phyloP scores from a whole-genome alignment of 1,140 invertebrate genomes.

The Drosophila truncata region DNA sequence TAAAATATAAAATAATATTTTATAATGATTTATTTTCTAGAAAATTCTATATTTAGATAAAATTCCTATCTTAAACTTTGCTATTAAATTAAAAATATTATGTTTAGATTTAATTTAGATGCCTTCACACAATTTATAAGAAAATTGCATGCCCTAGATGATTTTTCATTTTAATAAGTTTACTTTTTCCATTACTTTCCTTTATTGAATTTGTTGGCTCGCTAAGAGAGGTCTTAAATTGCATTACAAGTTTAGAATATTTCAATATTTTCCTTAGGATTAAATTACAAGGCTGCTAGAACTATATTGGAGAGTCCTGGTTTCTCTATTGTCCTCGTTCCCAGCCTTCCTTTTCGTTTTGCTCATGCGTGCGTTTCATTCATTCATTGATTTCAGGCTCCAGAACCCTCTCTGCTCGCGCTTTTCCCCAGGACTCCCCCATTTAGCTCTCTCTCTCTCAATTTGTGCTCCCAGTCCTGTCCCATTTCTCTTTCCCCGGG shows the following conservation, averaged over 20 bases:
- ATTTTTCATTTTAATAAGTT: not conserved
- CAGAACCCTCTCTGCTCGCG: slow-evolving; percentile 8
- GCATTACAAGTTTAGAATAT: slow-evolving; percentile 3
- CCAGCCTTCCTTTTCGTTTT: slow-evolving; percentile 9
- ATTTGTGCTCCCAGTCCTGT: not conserved
- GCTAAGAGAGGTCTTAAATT: not conserved
- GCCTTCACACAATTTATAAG: not conserved
- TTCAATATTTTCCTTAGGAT: slow-evolving; percentile 26
- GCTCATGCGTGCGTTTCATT: slow-evolving; percentile 46
- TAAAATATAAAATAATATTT: too few species aligned
- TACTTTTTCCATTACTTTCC: slow-evolving; percentile 3
- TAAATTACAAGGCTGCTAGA: slow-evolving; percentile 16
- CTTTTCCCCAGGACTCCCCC: slow-evolving; percentile 19
- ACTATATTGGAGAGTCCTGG: slow-evolving; percentile 18
- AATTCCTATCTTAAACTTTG: not conserved
- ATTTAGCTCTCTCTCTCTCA: slow-evolving; percentile 23
- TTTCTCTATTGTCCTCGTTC: slow-evolving; percentile 4
- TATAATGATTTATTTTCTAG: too few species aligned
- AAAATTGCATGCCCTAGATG: not conserved
- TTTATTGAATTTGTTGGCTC: slow-evolving; percentile 5
- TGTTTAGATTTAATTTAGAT: not conserved
- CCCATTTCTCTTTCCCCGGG: not conserved
- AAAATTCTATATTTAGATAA: not conserved
- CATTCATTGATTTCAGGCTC: slow-evolving; percentile 70
- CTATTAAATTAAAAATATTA: not conserved